A percentile compares a stretch with the other conserved stretches of the same genome.
These are phyloP conservation scores for Neomorphus geoffroyi DNA, from an alignment of 2,797 vertebrate species.

Conservation along the genomic window DNA sequence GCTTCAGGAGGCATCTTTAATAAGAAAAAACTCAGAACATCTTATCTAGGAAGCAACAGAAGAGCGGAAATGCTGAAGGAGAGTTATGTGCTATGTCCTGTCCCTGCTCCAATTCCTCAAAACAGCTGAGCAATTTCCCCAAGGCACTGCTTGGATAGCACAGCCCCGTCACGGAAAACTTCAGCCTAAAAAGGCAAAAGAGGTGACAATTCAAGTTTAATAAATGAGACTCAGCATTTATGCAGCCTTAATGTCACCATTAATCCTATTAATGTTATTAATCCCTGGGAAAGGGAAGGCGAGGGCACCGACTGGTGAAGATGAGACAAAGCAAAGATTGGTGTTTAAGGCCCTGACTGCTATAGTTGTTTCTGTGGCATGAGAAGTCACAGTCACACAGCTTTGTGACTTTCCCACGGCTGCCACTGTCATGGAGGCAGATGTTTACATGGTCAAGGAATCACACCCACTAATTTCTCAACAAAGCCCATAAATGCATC, in stretches of 20 bases:
- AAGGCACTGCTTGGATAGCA: not conserved
- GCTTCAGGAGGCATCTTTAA: not conserved
- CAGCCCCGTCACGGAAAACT: not conserved
- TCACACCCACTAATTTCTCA: not conserved
- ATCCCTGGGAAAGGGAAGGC: not conserved
- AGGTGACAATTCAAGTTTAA: not conserved
- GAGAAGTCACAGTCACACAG: not conserved
- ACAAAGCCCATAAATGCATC: not conserved
- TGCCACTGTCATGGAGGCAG: rapidly evolving
- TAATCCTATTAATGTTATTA: not conserved
- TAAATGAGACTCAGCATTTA: not conserved
- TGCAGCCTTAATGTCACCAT: not conserved
- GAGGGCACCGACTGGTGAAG: not conserved
- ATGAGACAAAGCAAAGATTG: not conserved
- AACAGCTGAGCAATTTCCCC: constrained; percentile 44
- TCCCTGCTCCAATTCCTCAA: constrained; percentile 1
- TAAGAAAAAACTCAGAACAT: not conserved
- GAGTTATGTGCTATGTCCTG: constrained; percentile 33
- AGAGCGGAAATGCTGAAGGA: not conserved
- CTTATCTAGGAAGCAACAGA: constrained; percentile 1
- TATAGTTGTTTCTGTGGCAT: not conserved
- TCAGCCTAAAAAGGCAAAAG: not conserved
- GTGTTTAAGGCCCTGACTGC: not conserved
- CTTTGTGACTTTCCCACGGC: not conserved
- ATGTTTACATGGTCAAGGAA: not conserved